Base-by-base conservation (phyloP, 2,888 invertebrate genomes). In the Hetaerina titia region DNA sequence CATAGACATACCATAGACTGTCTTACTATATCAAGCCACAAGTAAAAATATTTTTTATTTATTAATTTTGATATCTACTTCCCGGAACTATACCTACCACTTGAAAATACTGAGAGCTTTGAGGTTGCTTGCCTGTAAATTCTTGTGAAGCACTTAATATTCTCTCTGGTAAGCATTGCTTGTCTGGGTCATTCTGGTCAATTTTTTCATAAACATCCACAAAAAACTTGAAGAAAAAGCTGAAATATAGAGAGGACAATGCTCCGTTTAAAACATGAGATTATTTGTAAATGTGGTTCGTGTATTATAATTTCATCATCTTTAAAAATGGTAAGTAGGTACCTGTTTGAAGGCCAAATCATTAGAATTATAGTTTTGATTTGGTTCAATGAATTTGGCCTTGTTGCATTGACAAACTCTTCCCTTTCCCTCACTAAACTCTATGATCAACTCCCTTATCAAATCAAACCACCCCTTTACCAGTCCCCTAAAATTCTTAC, bases 61-160 rank as follows among this genome's bases (percentile, higher is more conserved):
- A 1, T 4, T 45, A 45, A 45, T 45, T 4, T 63, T 17, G 63
- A 63, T 5, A 63, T 63, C 5, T 63, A 31, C 4, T 81, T 31
- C 13, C 8, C 0, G 25, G 81, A 11, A 31, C 31, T 6, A 31
- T 11, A 31, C 81, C 25, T 81, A 97, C 96, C 95, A 97, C 96
- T 96, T 97, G 97, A 96, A 98, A 98, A 17, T 96, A 95, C 97
- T 98, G 98, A 0, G 98, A 97, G 96, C 98, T 98, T 96, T 97
- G 98, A 31, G 81, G 31, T 11, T 25, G 25, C 15, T 95, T 90
- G 2, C 95, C 95, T 2, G 95, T 95, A 94, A 95, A 95, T 25
- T 94, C 92, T 63, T 95, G 95, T 57, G 57, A 94, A 17, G 88
- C 89, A 17, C 87, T 19, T 57, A 25, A 56, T 13, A 81, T 25